phyloP scores from a whole-genome alignment of 35 echinoderm and acorn worm species.

The Ptychodera flava region DNA sequence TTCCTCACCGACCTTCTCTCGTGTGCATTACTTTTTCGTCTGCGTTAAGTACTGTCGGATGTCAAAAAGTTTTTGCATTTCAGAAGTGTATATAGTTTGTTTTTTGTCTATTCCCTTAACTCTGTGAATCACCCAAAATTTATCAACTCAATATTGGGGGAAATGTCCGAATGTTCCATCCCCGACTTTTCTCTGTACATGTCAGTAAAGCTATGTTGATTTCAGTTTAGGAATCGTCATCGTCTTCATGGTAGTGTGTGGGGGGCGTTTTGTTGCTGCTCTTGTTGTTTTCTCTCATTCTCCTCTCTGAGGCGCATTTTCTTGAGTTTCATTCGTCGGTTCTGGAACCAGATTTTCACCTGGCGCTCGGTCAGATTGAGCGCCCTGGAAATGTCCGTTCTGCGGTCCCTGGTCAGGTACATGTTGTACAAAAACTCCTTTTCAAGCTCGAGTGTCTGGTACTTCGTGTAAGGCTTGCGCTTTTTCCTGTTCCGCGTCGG shows the following conservation, averaged over 20 bases:
- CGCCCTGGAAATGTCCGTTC: constrained; percentile 77
- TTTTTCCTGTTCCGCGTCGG: constrained; percentile 80
- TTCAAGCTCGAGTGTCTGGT: constrained; percentile 97
- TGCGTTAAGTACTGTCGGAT: no score
- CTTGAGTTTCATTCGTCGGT: constrained; percentile 96
- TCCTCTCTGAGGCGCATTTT: constrained; percentile 86
- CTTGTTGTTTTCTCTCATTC: constrained; percentile 56
- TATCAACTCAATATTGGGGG: no score
- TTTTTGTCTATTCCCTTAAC: no score
- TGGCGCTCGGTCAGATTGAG: constrained; percentile 82
- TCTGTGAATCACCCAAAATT: no score
- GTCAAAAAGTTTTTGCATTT: no score
- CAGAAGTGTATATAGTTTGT: no score
- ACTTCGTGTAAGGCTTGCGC: constrained; percentile 94
- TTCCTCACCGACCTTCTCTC: no score
- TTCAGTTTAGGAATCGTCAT: no score
- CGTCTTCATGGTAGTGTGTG: neutral
- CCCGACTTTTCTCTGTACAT: no score
- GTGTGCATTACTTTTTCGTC: no score
- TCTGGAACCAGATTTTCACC: constrained; percentile 99
- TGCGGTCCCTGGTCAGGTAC: constrained; percentile 88
- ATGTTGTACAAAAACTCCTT: constrained; percentile 98
- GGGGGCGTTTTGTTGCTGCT: neutral
- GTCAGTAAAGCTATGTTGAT: no score
- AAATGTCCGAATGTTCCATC: no score